Percentiles rank a stretch among this genome's conserved stretches.
phyloP scores from a whole-genome alignment of 2,797 vertebrate species.

The Pampus argenteus region DNA sequence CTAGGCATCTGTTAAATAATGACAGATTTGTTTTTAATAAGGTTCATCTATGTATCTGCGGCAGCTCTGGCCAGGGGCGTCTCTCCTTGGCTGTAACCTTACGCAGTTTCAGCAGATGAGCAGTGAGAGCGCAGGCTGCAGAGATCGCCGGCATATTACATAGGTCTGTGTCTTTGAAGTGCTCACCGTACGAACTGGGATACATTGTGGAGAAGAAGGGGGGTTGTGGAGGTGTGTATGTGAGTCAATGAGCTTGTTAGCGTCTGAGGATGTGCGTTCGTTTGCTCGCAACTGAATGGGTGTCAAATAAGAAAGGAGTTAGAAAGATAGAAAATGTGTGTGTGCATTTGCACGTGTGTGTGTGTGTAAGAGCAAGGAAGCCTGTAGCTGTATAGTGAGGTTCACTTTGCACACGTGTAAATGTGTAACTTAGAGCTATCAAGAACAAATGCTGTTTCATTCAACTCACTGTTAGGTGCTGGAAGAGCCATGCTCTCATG shows the following conservation, averaged over 20 bases:
- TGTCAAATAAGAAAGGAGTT: conserved; percentile 19
- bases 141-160: conserved; percentile 68
- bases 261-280: conserved; percentile 32
- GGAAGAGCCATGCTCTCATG: conserved; percentile 99
- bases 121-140: conserved; percentile 42
- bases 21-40: conserved; percentile 75
- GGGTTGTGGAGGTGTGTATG: conserved; percentile 24
- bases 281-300: conserved; percentile 24
- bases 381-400: conserved; percentile 30
- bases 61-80: conserved; percentile 64
- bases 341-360: background rate
- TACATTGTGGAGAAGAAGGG: conserved; percentile 31
- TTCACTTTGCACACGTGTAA: conserved; percentile 39
- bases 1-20: conserved; percentile 71
- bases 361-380: conserved; percentile 2
- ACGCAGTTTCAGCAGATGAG: conserved; percentile 72
- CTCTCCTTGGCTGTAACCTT: conserved; percentile 72
- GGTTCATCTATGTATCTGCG: conserved; percentile 69
- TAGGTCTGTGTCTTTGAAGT: conserved; percentile 72
- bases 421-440: conserved; percentile 30
- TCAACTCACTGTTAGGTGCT: conserved; percentile 98
- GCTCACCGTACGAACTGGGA: conserved; percentile 50
- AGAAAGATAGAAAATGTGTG: background rate
- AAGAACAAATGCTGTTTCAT: conserved; percentile 53
- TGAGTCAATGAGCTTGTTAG: conserved; percentile 24